Evolutionary conservation across 1,140 invertebrate species (phyloP), one percentile per base, ranked within the genome.

Genomic region (Batillaria attramentaria): DNA sequence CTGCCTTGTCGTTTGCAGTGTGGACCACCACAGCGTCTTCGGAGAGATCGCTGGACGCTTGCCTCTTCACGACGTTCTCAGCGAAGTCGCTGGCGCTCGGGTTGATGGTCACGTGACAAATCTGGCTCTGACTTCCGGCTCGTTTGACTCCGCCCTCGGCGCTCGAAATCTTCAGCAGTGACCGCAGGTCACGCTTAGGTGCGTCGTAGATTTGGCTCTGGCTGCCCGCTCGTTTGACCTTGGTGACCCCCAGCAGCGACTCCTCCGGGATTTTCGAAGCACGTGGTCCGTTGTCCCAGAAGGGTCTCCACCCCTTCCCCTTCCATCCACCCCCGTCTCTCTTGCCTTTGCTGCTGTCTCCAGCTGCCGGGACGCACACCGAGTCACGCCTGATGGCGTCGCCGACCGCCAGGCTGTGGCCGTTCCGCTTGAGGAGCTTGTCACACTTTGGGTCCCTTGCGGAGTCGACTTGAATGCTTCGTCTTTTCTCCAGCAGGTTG

Each of bases 341-440:
- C 41, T 39, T n/a, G 33, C 24, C 54, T 75, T 37, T 13, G 54
- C 46, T 57, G 35, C 73, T 3, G 57, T 31, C 20, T 24, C 68
- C 2, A 70, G 68, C 5, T 37, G n/a, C 10, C 42, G 20, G 41
- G 20, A n/a, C 5, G 41, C 68, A 42, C 43, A 70, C 6, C 35
- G n/a, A n/a, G 4, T 41, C 4, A 3, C 50, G 20, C 3, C 62
- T 39, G 33, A n/a, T 28, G 1, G 35, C 28, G 73, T 78, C 66
- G 66, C 60, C 66, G 24, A 74, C 72, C 8, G 79, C 70, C 66
- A 80, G 50, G 24, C 73, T 70, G 60, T 72, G 68, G 4, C 54
- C 73, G 65, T 69, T 69, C 31, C 66, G 65, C 46, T 57, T 70
- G 31, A 13, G 42, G 35, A 54, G 54, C 68, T 70, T 74, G 33